Evolutionary conservation across 2,797 vertebrate species (phyloP).

Genomic region (Helarctos malayanus): DNA sequence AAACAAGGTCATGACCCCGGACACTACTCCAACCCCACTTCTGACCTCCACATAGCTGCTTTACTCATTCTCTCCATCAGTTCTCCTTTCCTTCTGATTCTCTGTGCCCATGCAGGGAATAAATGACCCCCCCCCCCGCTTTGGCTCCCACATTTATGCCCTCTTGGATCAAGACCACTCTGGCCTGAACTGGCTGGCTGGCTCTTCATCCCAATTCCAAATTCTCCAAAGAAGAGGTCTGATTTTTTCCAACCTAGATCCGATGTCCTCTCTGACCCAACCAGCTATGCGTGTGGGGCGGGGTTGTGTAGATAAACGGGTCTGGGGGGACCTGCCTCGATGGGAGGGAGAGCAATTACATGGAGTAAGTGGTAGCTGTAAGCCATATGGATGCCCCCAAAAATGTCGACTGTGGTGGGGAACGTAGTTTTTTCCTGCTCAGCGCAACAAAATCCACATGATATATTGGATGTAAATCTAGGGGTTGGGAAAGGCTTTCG

Average conservation of each 20-base stretch:
- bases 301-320: background rate
- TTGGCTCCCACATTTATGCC: background rate
- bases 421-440: background rate
- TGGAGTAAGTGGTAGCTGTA: background rate
- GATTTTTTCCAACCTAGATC: background rate
- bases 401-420: background rate
- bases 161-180: background rate
- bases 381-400: background rate
- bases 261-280: background rate
- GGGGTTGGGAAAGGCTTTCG: background rate
- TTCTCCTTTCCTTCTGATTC: background rate
- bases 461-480: background rate
- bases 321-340: background rate
- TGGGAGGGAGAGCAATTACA: background rate
- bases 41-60: background rate
- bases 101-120: background rate
- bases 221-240: conserved; percentile 8
- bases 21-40: background rate
- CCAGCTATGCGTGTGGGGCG: background rate
- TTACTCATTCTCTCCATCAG: background rate
- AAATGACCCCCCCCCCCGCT: background rate
- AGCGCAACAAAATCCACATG: background rate
- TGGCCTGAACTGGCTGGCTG: background rate
- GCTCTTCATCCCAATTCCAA: background rate
- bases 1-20: background rate